Evolutionary conservation across 2,113 vertebrate species (phyloP), one percentile per base, ranked within the genome.

Genomic region (Epinephelus moara): DNA sequence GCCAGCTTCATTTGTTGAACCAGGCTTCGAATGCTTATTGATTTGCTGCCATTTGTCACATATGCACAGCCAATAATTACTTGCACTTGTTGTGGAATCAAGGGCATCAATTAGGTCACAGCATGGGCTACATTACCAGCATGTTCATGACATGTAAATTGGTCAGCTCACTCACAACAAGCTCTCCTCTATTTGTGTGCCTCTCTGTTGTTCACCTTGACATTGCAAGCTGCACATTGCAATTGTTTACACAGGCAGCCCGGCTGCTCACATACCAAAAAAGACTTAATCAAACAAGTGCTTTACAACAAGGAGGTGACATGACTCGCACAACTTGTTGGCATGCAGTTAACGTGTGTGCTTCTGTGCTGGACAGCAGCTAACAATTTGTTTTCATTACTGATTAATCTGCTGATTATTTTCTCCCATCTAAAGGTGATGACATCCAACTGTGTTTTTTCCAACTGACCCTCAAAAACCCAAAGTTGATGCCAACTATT

Each of bases 21-120:
- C 78, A 23, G 21, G 49, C 5, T 64, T 66, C 33, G 13, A 83
- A 45, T 70, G 71, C 53, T 67, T 75, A 89, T 90, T 81, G 83
- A 88, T 69, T 27, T 55, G 27, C 66, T 75, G 59, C 40, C 64
- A 52, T 67, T 78, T 72, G 59, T 60, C 72, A 64, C 33, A 68
- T 27, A 72, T 13, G 10, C 40, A 56, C 18, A 56, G 56, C 49
- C 69, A 64, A 60, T 79, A 86, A 76, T 64, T 70, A 50, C 33
- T 25, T 27, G 3, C 9, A 27, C 15, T 42, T 11, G 67, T 70
- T 81, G 82, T 60, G 4, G n/a, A 74, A 72, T 80, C 23, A 79
- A 72, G 78, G 70, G 23, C 71, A 75, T 73, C 67, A 72, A 15
- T 74, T 5, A 66, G 84, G 82, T 85, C 61, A 80, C 14, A 17